phyloP scores from a whole-genome alignment of 1,140 invertebrate species.

The Atta colombica region DNA sequence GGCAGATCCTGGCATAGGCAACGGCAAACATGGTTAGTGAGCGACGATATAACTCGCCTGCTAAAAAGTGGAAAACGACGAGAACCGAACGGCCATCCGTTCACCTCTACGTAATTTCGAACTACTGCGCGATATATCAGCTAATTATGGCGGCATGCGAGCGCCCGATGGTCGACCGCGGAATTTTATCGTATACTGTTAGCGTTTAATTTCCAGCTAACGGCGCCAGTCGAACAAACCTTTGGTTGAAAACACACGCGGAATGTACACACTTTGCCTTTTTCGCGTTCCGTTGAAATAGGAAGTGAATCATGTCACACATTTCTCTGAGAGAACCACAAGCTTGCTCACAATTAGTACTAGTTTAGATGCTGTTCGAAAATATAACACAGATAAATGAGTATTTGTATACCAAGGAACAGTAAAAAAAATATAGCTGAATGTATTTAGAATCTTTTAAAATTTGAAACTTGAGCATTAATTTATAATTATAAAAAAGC shows the following conservation, averaged over 20 bases:
- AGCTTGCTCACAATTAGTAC: not conserved
- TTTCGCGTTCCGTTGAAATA: not conserved
- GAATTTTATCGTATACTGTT: slow-evolving; percentile 21
- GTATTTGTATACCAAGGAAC: not conserved
- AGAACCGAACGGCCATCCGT: not conserved
- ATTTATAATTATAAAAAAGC: not conserved
- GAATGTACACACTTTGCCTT: not conserved
- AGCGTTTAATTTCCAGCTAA: slow-evolving; percentile 7
- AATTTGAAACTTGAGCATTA: not conserved
- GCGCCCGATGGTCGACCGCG: not conserved
- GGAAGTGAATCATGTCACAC: not conserved
- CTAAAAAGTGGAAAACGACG: slow-evolving; percentile 25
- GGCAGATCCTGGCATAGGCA: slow-evolving; percentile 9
- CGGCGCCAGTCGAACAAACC: not conserved
- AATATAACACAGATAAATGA: not conserved
- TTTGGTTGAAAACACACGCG: not conserved
- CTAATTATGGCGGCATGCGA: slow-evolving; percentile 33
- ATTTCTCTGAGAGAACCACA: not conserved
- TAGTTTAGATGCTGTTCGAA: not conserved
- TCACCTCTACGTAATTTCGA: not conserved
- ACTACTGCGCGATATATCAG: slow-evolving; percentile 12
- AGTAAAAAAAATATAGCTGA: not conserved
- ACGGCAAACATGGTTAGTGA: slow-evolving; percentile 42
- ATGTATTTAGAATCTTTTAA: not conserved
- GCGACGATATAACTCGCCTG: slow-evolving; percentile 27